Conservation (phyloP, 1,140 invertebrate species). For the Tetramorium alpestre region DNA sequence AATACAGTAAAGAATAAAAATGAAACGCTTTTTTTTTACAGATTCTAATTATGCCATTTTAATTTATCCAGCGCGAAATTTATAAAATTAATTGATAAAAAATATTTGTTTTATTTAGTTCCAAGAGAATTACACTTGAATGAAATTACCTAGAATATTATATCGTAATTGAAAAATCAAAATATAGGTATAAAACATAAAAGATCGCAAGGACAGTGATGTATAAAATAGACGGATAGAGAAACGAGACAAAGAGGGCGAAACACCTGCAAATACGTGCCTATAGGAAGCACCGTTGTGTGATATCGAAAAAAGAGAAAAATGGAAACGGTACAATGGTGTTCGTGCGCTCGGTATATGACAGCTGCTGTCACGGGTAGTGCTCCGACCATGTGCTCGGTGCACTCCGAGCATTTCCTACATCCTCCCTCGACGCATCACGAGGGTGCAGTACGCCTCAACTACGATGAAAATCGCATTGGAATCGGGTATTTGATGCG, state of each 20-base stretch:
- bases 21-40: background rate
- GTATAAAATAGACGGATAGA: background rate
- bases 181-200: background rate
- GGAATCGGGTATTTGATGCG: background rate
- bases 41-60: background rate
- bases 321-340: slow-evolving; percentile 17
- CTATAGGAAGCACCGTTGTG: slow-evolving; percentile 8
- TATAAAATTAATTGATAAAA: background rate
- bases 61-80: background rate
- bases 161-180: slow-evolving; percentile 15
- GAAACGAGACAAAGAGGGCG: background rate
- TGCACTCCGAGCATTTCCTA: slow-evolving; percentile 68
- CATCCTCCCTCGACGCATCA: slow-evolving; percentile 61
- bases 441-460: slow-evolving; percentile 29
- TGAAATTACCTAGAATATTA: background rate
- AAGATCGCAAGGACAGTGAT: slow-evolving; percentile 1
- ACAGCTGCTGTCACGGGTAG: slow-evolving; percentile 81
- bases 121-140: background rate
- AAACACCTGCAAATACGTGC: slow-evolving; percentile 52
- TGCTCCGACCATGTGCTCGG: slow-evolving; percentile 78
- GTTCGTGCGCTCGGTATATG: slow-evolving; percentile 47
- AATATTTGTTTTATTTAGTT: background rate
- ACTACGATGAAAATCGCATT: slow-evolving; percentile 13
- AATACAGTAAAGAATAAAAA: background rate
- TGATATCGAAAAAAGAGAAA: slow-evolving; percentile 46